phyloP scores from a whole-genome alignment of 2,113 vertebrate species.

The Thamnophis sirtalis region DNA sequence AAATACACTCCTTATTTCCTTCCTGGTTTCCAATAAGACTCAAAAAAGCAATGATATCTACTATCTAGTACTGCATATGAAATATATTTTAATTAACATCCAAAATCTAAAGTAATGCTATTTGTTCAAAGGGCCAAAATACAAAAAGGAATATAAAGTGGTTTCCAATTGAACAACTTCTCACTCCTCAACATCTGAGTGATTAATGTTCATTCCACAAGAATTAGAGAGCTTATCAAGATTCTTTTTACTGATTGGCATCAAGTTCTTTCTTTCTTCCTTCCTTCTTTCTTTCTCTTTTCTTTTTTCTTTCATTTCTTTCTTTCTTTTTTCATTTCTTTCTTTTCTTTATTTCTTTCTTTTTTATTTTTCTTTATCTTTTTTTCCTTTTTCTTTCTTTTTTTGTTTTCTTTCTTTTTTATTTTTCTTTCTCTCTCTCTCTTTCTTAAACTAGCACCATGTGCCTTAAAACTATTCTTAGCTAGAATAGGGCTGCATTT shows the following conservation, averaged over 20 bases:
- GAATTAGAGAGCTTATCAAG: not conserved
- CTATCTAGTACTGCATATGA: not conserved
- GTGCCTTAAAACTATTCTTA: not conserved
- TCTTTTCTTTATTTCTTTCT: too few relatives aligned
- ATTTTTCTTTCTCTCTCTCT: too few relatives aligned
- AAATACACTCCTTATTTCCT: not conserved
- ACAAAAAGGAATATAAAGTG: not conserved
- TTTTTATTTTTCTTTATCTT: not conserved
- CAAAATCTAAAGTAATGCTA: not conserved
- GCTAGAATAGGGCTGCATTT: not conserved
- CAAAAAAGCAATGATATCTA: not conserved
- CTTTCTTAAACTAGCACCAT: not conserved
- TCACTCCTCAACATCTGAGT: not conserved
- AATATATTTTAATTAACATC: not conserved
- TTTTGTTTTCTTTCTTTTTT: too few relatives aligned
- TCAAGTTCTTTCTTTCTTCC: not conserved
- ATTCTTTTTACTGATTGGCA: not conserved
- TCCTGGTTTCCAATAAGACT: not conserved
- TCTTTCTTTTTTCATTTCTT: too few relatives aligned
- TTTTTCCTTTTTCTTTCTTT: not conserved
- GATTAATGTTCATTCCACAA: not conserved
- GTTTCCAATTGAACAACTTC: not conserved
- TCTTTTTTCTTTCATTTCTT: too few relatives aligned
- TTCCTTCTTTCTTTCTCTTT: too few relatives aligned
- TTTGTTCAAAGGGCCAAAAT: not conserved